These are phyloP conservation scores for Agrotis exclamationis DNA, from an alignment of 2,888 invertebrate species.

Conservation along the genomic window DNA sequence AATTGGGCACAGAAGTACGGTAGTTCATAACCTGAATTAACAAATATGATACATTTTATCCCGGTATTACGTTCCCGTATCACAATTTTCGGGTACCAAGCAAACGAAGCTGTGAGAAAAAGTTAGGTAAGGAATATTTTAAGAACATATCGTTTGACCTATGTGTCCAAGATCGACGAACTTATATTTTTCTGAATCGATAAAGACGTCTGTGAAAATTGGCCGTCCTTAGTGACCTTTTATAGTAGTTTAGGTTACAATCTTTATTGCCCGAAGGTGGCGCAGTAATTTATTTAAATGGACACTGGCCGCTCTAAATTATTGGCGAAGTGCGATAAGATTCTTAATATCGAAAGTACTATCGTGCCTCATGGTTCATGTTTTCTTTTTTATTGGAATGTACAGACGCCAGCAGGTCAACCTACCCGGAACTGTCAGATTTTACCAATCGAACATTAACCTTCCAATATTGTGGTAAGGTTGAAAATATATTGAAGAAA, in stretches of 20 bases:
- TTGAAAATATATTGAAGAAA: no score
- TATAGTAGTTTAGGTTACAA: neutral
- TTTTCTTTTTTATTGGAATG: neutral
- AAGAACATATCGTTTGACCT: constrained; percentile 5
- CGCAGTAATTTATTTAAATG: constrained; percentile 5
- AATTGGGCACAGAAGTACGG: no score
- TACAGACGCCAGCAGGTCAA: no score
- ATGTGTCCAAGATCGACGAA: neutral
- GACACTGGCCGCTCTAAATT: neutral
- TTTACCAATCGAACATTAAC: no score
- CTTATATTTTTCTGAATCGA: constrained; percentile 24
- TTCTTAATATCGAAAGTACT: neutral
- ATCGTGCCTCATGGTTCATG: neutral
- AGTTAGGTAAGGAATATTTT: neutral
- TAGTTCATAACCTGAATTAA: no score
- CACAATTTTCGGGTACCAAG: no score
- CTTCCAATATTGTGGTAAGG: no score
- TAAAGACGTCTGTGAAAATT: constrained; percentile 20
- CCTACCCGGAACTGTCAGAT: no score
- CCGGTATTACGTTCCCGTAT: no score
- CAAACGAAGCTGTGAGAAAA: no score
- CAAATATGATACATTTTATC: no score
- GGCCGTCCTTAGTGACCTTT: constrained; percentile 28
- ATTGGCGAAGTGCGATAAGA: neutral
- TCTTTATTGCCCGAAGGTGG: neutral